phyloP scores from a whole-genome alignment of 2,888 invertebrate genomes.

The Merodon equestris region DNA sequence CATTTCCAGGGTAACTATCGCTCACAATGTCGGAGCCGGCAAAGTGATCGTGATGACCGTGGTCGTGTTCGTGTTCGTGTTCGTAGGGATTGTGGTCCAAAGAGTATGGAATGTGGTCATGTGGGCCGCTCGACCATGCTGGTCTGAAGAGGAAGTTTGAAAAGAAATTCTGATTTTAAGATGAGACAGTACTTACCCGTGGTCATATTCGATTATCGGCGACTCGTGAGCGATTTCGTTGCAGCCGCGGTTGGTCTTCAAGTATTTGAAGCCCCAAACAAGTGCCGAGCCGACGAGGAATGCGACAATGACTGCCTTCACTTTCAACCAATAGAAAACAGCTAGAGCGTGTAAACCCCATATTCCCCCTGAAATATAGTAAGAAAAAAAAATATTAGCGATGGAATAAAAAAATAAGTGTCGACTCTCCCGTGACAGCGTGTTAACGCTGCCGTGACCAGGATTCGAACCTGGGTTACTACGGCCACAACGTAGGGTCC shows the following conservation, averaged over 20 bases:
- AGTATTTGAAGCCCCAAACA: conserved; percentile 75
- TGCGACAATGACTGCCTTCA: conserved; percentile 76
- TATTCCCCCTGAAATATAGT: conserved; percentile 72
- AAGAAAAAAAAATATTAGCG: too few species aligned
- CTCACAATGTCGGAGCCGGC: conserved; percentile 71
- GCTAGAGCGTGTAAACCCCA: conserved; percentile 75
- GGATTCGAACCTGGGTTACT: conserved; percentile 79
- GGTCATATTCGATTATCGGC: conserved; percentile 73
- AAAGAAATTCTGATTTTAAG: background rate
- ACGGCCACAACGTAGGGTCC: conserved; percentile 79
- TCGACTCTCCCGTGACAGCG: conserved; percentile 56
- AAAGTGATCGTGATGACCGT: conserved; percentile 72
- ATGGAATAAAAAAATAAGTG: conserved; percentile 18
- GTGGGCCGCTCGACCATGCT: conserved; percentile 70
- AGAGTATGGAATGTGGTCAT: conserved; percentile 73
- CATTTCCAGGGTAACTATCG: conserved; percentile 58
- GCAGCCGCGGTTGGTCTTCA: conserved; percentile 72
- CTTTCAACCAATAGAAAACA: conserved; percentile 77
- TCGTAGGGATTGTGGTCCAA: conserved; percentile 71
- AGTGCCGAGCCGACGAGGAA: conserved; percentile 77
- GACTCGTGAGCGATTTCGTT: conserved; percentile 69
- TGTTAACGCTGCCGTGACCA: conserved; percentile 75
- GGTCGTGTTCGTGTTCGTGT: conserved; percentile 74
- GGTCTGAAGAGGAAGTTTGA: conserved; percentile 58
- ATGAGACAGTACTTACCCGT: conserved; percentile 74